Base-by-base conservation (phyloP, 2,888 invertebrate genomes). In the Tenodera sinensis region DNA sequence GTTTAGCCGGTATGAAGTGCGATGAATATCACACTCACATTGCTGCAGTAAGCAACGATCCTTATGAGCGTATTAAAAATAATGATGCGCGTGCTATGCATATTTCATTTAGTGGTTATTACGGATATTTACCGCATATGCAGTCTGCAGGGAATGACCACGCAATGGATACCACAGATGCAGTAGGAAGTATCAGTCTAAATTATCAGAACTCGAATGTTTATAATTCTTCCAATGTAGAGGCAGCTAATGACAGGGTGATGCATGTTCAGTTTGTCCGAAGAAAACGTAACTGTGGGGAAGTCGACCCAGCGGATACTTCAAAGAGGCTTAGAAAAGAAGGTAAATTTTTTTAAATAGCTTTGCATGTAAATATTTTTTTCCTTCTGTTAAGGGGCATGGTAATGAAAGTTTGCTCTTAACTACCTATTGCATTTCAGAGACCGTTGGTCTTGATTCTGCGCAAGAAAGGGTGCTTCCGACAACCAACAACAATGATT, bases 401-500 rank as follows among this genome's bases (percentile, higher is more conserved):
- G 28, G n/a, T 42, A 84, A 42, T 34, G 84, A 27, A 88, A 88
- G 28, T 81, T 88, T 88, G 83, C 42, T 85, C n/a, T 85, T 15
- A 42, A 34, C 47, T 85, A 42, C 85, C 34, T 34, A 85, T 34
- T 85, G 42, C 34, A 34, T 47, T 34, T 85, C 47, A 42, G 85
- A 85, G 85, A 47, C 42, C 27, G 27, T 47, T 84, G 88, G 88
- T 54, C 84, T 84, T 85, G 34, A 81, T 34, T 83, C 87, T 82
- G 83, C 30, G 20, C 84, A 88, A 84, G 88, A 82, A 81, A 82
- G 15, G 84, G 34, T 84, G 42, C 88, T 83, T 88, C 88, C 84
- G 34, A 54, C 84, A 82, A 85, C 88, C 85, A 81, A 42, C 81
- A 88, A 42, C 42, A 71, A 94, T 94, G 92, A 94, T 94, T 94